Conservation (phyloP, 2,113 vertebrate genomes). For the Eudyptes chrysolophus region DNA sequence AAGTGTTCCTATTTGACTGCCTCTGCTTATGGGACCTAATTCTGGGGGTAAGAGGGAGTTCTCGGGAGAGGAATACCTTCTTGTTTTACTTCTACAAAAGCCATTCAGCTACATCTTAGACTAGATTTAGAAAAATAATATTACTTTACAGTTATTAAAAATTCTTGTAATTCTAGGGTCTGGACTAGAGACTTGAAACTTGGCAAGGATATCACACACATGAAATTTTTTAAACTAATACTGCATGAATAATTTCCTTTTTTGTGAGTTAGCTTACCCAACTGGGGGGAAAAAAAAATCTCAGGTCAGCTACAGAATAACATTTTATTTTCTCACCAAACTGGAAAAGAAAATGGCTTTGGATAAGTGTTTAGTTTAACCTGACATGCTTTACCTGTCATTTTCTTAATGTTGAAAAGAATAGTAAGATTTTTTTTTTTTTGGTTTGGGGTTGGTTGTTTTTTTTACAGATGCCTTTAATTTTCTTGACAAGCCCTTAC, state of each 20-base stretch:
- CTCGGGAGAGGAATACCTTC: neutral
- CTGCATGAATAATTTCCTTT: neutral
- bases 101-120: neutral
- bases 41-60: neutral
- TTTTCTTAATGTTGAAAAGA: neutral
- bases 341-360: neutral
- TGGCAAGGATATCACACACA: neutral
- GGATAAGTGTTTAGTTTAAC: neutral
- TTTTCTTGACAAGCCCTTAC: neutral
- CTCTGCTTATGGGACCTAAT: neutral
- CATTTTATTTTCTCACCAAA: neutral
- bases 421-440: neutral
- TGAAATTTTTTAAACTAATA: neutral
- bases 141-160: neutral
- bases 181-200: neutral
- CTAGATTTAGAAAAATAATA: neutral
- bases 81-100: neutral
- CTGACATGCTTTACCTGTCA: neutral
- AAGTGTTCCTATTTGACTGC: neutral
- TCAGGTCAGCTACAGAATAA: neutral
- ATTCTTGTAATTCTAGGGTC: neutral
- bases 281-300: neutral
- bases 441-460: no score
- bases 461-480: neutral
- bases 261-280: neutral